Evolutionary conservation across 2,113 vertebrate genomes (phyloP).

Genomic region (Cnemophilus loriae): DNA sequence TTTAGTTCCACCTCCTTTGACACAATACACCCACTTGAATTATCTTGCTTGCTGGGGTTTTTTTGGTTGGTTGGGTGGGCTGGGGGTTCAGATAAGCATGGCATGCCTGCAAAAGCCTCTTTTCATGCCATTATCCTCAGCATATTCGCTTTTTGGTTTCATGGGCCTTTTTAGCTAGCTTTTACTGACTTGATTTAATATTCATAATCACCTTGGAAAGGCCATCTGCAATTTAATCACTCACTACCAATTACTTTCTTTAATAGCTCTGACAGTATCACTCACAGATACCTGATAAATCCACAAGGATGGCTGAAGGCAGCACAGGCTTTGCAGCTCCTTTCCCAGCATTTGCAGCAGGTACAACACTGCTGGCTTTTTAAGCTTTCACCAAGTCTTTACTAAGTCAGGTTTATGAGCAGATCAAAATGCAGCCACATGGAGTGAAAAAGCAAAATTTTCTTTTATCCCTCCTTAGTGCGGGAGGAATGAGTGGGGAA

Average conservation of each 20-base stretch:
- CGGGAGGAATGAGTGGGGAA: accelerated
- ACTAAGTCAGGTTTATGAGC: neutral
- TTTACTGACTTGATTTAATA: constrained; percentile 62
- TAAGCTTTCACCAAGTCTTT: neutral
- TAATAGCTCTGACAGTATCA: constrained; percentile 57
- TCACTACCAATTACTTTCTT: constrained; percentile 55
- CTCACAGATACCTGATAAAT: constrained; percentile 30
- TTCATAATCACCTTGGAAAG: constrained; percentile 65
- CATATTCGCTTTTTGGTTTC: neutral
- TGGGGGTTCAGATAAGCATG: neutral
- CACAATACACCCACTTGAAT: neutral
- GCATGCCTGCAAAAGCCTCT: neutral
- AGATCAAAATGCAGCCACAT: neutral
- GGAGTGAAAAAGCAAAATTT: neutral
- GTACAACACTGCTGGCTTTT: neutral
- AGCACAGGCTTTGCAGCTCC: neutral
- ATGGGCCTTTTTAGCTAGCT: neutral
- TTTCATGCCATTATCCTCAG: neutral
- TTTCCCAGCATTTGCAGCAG: neutral
- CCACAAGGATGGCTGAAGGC: neutral
- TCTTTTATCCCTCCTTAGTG: neutral
- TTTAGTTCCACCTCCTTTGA: neutral
- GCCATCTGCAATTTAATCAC: constrained; percentile 70
- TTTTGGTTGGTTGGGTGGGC: neutral
- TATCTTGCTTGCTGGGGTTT: neutral